Evolutionary conservation across 1,140 invertebrate species (phyloP).

Genomic region (Cephus cinctus): DNA sequence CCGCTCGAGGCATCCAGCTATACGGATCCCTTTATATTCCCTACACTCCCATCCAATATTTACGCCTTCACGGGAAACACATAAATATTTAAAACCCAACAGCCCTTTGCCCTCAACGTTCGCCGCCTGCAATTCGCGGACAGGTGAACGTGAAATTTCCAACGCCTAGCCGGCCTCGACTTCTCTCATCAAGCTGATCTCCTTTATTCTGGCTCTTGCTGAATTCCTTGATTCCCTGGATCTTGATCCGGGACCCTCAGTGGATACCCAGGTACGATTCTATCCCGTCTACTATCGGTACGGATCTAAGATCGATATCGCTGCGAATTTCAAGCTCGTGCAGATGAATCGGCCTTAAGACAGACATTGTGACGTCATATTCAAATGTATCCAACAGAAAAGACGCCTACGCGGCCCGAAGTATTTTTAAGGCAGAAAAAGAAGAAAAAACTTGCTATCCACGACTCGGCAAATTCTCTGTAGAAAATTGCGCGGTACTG

Average conservation of each 20-base stretch:
- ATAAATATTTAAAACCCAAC: constrained; percentile 35
- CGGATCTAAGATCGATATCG: no score
- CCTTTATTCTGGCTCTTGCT: not conserved
- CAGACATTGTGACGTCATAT: no score
- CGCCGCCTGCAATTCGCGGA: not conserved
- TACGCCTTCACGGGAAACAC: constrained; percentile 29
- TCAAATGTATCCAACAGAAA: no score
- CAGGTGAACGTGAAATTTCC: constrained; percentile 5
- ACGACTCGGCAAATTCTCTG: no score
- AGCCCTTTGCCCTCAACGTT: constrained; percentile 19
- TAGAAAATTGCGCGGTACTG: no score
- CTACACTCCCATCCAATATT: constrained; percentile 28
- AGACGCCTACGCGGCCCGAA: no score
- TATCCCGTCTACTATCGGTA: no score
- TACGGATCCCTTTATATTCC: not conserved
- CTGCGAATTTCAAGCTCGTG: no score
- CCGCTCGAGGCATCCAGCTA: not conserved
- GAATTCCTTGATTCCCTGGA: not conserved
- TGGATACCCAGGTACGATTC: not conserved
- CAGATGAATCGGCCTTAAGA: no score
- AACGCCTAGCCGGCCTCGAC: not conserved
- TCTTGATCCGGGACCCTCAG: not conserved
- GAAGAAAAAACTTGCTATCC: no score
- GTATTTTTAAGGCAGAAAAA: no score
- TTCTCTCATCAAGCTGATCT: not conserved